phyloP scores from a whole-genome alignment of 2,888 invertebrate genomes.

The Epistrophe eligans region DNA sequence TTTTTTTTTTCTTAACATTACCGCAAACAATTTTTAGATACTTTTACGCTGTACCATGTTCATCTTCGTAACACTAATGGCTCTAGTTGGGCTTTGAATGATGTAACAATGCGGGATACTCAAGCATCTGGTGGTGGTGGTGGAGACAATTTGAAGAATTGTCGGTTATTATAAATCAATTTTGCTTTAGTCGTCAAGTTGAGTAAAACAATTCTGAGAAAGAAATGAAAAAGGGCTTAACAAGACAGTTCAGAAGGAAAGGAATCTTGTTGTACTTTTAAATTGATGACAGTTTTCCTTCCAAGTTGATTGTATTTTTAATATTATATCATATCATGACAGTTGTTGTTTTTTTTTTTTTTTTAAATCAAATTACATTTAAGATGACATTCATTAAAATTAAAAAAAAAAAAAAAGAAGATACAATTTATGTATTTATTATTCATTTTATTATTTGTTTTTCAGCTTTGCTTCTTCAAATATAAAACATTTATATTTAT shows the following conservation, averaged over 20 bases:
- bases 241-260: slow-evolving; percentile 19
- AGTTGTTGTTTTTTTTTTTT: background rate
- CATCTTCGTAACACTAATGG: slow-evolving; percentile 47
- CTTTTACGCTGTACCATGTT: slow-evolving; percentile 29
- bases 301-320: background rate
- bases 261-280: background rate
- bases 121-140: slow-evolving; percentile 26
- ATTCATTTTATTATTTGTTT: too few species aligned
- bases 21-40: slow-evolving; percentile 8
- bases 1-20: background rate
- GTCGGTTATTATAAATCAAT: slow-evolving; percentile 65
- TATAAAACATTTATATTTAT: too few species aligned
- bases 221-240: slow-evolving; percentile 16
- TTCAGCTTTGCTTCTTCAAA: too few species aligned
- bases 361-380: background rate
- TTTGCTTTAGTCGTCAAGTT: slow-evolving; percentile 12
- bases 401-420: background rate
- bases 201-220: slow-evolving; percentile 47
- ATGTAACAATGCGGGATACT: slow-evolving; percentile 41
- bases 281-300: slow-evolving; percentile 9
- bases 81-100: slow-evolving; percentile 40
- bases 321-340: background rate
- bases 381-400: background rate
- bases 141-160: slow-evolving; percentile 49
- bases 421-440: too few species aligned